phyloP scores from a whole-genome alignment of 2,888 invertebrate genomes.

The Sisyra terminalis region DNA sequence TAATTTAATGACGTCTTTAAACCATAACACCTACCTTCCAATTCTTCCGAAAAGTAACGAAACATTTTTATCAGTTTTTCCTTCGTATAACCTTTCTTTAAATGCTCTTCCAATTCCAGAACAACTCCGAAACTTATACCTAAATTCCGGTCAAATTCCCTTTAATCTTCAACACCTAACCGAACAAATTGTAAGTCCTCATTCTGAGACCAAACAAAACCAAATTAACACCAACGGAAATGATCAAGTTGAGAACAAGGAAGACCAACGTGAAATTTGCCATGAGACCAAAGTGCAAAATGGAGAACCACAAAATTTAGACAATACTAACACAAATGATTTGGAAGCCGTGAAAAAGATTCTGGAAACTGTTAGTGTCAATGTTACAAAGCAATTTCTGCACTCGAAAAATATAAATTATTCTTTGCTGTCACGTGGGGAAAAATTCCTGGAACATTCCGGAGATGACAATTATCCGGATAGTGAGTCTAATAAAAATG shows the following conservation, averaged over 20 bases:
- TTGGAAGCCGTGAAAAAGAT: constrained; percentile 42
- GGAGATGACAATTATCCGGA: constrained; percentile 30
- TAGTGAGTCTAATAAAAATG: constrained; percentile 28
- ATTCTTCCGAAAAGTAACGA: constrained; percentile 55
- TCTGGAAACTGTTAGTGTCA: constrained; percentile 46
- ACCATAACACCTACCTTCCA: constrained; percentile 50
- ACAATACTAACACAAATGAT: constrained; percentile 13
- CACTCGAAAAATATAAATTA: constrained; percentile 27
- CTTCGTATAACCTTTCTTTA: background rate
- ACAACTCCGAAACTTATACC: background rate
- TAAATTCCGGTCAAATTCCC: no score
- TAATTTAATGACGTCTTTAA: constrained; percentile 27
- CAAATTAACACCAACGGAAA: no score
- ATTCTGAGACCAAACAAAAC: no score
- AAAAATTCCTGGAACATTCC: constrained; percentile 33
- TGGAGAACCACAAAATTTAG: constrained; percentile 17
- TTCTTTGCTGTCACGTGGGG: constrained; percentile 24
- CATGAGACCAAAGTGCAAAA: no score
- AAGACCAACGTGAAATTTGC: no score
- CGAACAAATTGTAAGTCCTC: no score
- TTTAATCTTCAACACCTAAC: no score
- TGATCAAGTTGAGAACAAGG: no score
- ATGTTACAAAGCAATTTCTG: constrained; percentile 47
- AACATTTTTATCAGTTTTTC: constrained; percentile 18
- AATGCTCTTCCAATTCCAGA: background rate